Evolutionary conservation across 1,140 invertebrate species (phyloP), one percentile per base, ranked within the genome.

Genomic region (Hormaphis cornu): DNA sequence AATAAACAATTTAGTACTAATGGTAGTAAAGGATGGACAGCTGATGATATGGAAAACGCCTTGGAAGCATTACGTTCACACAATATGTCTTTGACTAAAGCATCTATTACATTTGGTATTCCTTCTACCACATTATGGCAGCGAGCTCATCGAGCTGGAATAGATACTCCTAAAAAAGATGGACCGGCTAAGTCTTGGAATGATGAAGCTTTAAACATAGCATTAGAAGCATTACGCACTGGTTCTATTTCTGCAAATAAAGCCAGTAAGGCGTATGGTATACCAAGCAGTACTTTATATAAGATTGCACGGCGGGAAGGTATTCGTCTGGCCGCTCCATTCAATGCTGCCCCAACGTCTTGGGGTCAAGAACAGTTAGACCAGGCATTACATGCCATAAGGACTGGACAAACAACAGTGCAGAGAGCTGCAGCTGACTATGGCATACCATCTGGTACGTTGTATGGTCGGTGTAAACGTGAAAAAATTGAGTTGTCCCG

Each of bases 111-210:
- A 14, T 93, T 88, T 78, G 89, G 89, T 53, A 93, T 93, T 75
- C 91, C 91, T 30, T 91, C 90, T 18, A 93, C 91, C 30, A 93
- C 91, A 10, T 80, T 93, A 18, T 93, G 91, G 91, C 90, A 93
- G 79, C 81, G 91, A 71, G 90, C 90, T 14, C 89, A 92, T 79
- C 81, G 89, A 69, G 77, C 90, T 73, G 89, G 89, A 44, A 93
- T 93, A 75, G 89, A 92, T 78, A 93, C 91, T 63, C 89, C 90
- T 37, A 93, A 93, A 80, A 91, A 91, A 78, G 90, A 93, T 75
- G 89, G 88, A 12, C 85, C 86, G 2, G 87, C 88, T 9, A 91
- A 91, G 78, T 88, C 88, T 1, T 93, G 91, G 91, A 90, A 88
- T 73, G 89, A 91, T 77, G 87, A 88, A 72, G 89, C 89, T 74